Evolutionary conservation across 2,113 vertebrate species (phyloP), one percentile per base, ranked within the genome.

Genomic region (Eolophus roseicapilla): DNA sequence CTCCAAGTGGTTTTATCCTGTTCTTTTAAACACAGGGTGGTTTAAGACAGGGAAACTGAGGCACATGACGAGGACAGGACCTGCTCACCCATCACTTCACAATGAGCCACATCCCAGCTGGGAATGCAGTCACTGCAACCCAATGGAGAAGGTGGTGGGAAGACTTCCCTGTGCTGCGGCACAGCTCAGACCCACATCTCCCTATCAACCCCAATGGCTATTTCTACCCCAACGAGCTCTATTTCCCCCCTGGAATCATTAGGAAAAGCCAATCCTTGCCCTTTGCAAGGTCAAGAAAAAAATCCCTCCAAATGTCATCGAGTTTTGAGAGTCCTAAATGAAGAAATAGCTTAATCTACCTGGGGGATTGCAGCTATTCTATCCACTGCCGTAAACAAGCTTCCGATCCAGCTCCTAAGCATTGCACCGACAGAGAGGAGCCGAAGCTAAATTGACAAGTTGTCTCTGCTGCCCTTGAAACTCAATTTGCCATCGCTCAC

Each of bases 281-380:
- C 95, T 98, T 96, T 9, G 17, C 95, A 95, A 97, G 93, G 96
- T 90, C 75, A 92, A 94, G 88, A 46, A 94, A 59, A 59, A 96
- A 96, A 92, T 81, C 96, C 94, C 93, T 97, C 93, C 49, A 85
- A 97, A 93, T 92, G 77, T 91, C 96, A 92, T n/a, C 2, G 65
- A 95, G 63, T 96, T 96, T 96, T 65, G 88, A 57, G 78, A 91
- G 85, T 69, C 96, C 96, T 97, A 96, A 98, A 97, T 95, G 96
- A 97, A 97, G 97, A 92, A 97, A 97, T 96, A 97, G 91, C 90
- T 96, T 95, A 97, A 97, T 95, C 97, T 96, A 96, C 95, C 97
- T 90, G 86, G 96, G 94, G 97, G 95, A 94, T 92, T 94, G 92
- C 94, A 94, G 96, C 91, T 96, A 93, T 97, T 97, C 92, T 81